A percentile compares a stretch with the other conserved stretches of the same genome.
phyloP scores from a whole-genome alignment of 2,888 invertebrate species.

The Sesia apiformis region DNA sequence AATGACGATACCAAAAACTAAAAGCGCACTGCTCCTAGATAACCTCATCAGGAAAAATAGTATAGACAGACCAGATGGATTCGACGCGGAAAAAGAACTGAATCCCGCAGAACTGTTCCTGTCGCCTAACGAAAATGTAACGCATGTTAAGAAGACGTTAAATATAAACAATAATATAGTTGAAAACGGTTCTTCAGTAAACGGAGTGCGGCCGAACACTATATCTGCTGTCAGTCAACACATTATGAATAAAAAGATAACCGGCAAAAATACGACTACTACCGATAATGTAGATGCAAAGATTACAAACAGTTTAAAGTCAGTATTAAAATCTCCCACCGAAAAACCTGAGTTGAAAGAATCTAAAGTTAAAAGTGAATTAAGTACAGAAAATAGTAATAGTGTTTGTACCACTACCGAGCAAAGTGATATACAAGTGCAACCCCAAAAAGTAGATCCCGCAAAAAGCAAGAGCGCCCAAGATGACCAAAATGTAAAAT shows the following conservation, averaged over 20 bases:
- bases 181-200: slow-evolving; percentile 39
- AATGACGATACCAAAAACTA: slow-evolving; percentile 51
- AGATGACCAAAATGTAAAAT: neutral
- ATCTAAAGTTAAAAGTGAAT: slow-evolving; percentile 17
- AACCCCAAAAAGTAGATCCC: neutral
- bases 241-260: slow-evolving; percentile 56
- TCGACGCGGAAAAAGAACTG: slow-evolving; percentile 48
- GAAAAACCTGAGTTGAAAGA: slow-evolving; percentile 34
- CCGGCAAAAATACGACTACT: slow-evolving; percentile 52
- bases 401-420: slow-evolving; percentile 13
- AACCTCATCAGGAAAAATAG: slow-evolving; percentile 74
- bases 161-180: slow-evolving; percentile 68
- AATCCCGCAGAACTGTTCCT: slow-evolving; percentile 66
- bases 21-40: slow-evolving; percentile 69
- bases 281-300: slow-evolving; percentile 56
- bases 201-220: slow-evolving; percentile 47
- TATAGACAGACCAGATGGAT: slow-evolving; percentile 62
- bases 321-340: slow-evolving; percentile 56
- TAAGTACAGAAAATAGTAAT: neutral
- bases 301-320: slow-evolving; percentile 39
- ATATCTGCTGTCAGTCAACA: slow-evolving; percentile 57
- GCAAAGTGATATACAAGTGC: neutral
- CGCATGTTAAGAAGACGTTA: slow-evolving; percentile 52
- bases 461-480: neutral
- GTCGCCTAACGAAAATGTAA: slow-evolving; percentile 45